phyloP scores from a whole-genome alignment of 2,113 vertebrate genomes.

The Heterotilapia buettikoferi region DNA sequence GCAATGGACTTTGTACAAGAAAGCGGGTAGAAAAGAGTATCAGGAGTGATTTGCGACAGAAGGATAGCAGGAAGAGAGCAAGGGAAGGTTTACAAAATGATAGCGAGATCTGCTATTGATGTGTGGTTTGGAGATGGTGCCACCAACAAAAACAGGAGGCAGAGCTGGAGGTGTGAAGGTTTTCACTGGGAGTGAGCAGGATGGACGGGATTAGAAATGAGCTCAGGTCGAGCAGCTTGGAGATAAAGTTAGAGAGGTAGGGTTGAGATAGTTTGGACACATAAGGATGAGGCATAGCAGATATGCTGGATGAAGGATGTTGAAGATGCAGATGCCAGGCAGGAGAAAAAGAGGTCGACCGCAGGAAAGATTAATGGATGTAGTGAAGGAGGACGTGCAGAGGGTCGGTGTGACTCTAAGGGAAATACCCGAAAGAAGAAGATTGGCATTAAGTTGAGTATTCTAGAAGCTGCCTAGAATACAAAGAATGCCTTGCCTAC shows the following conservation, averaged over 20 bases:
- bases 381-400: rapidly evolving
- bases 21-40: neutral
- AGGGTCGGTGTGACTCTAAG: neutral
- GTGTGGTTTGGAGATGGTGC: neutral
- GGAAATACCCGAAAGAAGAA: neutral
- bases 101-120: neutral
- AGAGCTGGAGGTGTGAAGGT: neutral
- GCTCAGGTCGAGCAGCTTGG: neutral
- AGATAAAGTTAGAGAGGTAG: neutral
- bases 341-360: neutral
- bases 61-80: neutral
- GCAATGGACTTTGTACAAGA: neutral
- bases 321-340: neutral
- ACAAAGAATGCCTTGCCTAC: neutral
- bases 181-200: neutral
- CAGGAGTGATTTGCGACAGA: neutral
- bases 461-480: neutral
- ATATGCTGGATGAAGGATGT: neutral
- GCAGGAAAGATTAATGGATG: neutral
- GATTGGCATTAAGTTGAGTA: neutral
- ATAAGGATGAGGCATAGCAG: rapidly evolving
- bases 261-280: neutral
- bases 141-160: neutral
- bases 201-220: rapidly evolving
- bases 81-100: neutral